Percentiles rank a stretch among this genome's conserved stretches.
Conservation (phyloP, 2,888 invertebrate genomes). For the Eupithecia vulgata region DNA sequence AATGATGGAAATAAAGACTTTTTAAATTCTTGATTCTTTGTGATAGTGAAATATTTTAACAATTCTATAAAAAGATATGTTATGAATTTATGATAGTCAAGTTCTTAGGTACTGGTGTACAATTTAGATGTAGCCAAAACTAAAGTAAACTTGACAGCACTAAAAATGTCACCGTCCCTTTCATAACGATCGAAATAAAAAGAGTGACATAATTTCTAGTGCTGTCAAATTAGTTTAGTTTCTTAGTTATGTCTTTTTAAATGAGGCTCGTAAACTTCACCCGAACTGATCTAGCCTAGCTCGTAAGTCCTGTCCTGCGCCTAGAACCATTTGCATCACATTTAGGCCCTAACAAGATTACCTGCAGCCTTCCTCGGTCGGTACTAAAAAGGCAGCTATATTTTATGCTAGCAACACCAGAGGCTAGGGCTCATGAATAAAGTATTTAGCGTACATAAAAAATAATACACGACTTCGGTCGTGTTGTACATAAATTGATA, state of each 20-base stretch:
- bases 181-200: too few relatives aligned
- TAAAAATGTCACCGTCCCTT: too few relatives aligned
- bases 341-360: constrained; percentile 24
- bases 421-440: constrained; percentile 17
- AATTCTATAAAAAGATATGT: too few relatives aligned
- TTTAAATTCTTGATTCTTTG: too few relatives aligned
- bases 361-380: background rate
- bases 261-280: background rate
- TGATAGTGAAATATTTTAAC: too few relatives aligned
- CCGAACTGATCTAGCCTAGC: background rate
- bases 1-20: too few relatives aligned
- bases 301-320: background rate
- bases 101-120: too few relatives aligned
- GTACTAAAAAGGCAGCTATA: constrained; percentile 24
- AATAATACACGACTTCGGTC: background rate
- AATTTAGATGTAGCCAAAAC: too few relatives aligned
- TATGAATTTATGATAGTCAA: too few relatives aligned
- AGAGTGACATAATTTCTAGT: too few relatives aligned
- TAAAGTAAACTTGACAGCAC: too few relatives aligned
- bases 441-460: constrained; percentile 12
- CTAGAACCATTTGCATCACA: constrained; percentile 27
- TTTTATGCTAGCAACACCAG: constrained; percentile 17
- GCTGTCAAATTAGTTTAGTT: too few relatives aligned
- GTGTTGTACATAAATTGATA: background rate
- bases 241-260: background rate